Evolutionary conservation across 2,113 vertebrate genomes (phyloP).

Genomic region (Pica pica): DNA sequence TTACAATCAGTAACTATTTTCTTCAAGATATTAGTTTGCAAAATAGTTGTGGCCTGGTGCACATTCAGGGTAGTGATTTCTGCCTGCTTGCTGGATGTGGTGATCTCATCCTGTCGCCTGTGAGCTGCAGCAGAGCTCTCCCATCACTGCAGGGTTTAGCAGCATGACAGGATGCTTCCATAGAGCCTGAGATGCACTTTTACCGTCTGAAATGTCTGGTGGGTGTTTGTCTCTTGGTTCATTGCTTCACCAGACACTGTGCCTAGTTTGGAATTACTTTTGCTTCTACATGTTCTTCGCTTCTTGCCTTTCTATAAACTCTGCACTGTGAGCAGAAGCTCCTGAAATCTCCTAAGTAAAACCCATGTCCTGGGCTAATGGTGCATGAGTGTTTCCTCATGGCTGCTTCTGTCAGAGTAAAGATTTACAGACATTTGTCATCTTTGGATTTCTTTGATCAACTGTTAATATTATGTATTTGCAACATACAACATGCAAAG

Average conservation of each 20-base stretch:
- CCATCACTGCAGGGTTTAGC: not conserved
- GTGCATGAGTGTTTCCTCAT: not conserved
- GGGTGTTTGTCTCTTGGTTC: not conserved
- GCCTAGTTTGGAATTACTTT: conserved; percentile 1
- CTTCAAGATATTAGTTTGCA: not conserved
- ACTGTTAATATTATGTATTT: not conserved
- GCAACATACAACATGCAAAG: not conserved
- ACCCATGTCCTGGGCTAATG: too few species aligned
- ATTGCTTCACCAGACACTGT: not conserved
- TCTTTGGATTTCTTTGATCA: not conserved
- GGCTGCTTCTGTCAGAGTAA: not conserved
- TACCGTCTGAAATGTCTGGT: not conserved
- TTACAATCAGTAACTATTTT: conserved; percentile 23
- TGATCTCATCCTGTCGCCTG: rapidly evolving
- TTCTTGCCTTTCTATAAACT: not conserved
- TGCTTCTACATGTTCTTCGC: not conserved
- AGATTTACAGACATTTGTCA: not conserved
- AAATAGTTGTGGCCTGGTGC: not conserved
- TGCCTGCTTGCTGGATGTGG: not conserved
- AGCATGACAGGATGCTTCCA: not conserved
- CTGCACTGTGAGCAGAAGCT: not conserved
- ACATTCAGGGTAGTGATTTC: not conserved
- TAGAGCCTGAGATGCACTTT: not conserved
- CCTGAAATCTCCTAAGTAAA: not conserved
- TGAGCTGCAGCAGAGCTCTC: not conserved